phyloP scores from a whole-genome alignment of 2,113 vertebrate species.

The Bubo blakistoni region DNA sequence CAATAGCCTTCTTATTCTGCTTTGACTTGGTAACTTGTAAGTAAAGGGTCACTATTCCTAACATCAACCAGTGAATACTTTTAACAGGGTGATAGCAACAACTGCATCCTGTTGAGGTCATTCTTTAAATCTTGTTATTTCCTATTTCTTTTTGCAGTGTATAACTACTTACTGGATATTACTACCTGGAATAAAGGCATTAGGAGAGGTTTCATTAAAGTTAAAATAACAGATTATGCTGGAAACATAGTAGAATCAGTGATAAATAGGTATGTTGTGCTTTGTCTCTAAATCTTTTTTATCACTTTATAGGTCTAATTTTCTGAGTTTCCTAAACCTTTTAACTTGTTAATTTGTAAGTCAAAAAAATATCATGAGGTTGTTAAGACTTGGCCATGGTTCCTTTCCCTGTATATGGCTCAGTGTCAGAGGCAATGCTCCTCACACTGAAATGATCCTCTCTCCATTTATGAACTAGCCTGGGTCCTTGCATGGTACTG shows the following conservation, averaged over 20 bases:
- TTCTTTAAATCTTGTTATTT: background rate
- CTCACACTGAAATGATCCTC: background rate
- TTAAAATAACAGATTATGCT: constrained; percentile 73
- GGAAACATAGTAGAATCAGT: constrained; percentile 69
- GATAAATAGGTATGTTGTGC: constrained; percentile 75
- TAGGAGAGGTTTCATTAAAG: constrained; percentile 77
- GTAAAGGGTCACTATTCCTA: background rate
- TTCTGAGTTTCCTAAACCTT: background rate
- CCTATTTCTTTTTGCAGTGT: constrained; percentile 65
- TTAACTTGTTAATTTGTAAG: background rate
- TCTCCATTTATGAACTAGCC: background rate
- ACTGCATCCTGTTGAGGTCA: background rate
- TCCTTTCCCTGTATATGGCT: background rate
- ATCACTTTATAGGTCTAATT: background rate
- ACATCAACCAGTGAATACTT: background rate
- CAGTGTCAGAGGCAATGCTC: background rate
- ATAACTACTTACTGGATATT: constrained; percentile 80
- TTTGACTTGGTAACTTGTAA: background rate
- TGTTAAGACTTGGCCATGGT: background rate
- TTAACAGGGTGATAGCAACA: background rate
- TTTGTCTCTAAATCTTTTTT: background rate
- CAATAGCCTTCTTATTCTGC: background rate
- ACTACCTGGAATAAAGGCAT: constrained; percentile 78
- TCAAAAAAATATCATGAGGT: background rate
- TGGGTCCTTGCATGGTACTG: background rate